Evolutionary conservation across 2,888 invertebrate genomes (phyloP), one percentile per base, ranked within the genome.

Genomic region (Tillus elongatus): DNA sequence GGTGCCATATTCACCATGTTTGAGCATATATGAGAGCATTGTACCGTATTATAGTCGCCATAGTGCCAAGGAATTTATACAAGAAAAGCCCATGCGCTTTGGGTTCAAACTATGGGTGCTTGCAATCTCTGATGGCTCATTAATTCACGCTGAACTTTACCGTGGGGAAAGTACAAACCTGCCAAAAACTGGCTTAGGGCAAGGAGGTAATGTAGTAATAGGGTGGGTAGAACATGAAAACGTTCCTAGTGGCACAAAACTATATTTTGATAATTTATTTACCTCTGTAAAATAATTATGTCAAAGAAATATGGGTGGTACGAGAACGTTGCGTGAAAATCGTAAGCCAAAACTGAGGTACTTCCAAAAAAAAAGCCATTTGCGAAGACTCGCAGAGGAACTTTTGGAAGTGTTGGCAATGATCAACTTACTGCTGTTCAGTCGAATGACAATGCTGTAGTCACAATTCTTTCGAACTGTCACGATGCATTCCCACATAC

Each of bases 261-360:
- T 39, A 3, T 39, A 39, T 26, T 39, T 31, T 27, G 39, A 39
- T 19, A 39, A 39, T 36, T 24, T 39, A 39, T 36, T 36, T 26
- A 36, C 32, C 3, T 39, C 39, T 14, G 32, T 36, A 6, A 13
- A 13, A 19, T 8, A 19, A 19, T 19, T 19, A n/a, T 19, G 24
- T n/a, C 6, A 19, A 8, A 19, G n/a, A 19, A 6, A 19, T 8
- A 19, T 19, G n/a, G 24, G 24, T 8, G 24, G 24, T n/a, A 19
- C 24, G n/a, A n/a, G 24, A 8, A 19, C 24, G 6, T n/a, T 19
- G 6, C 24, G 24, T 8, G 24, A 19, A 19, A 19, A 19, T 19
- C 24, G 24, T 19, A 19, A 19, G n/a, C 24, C 24, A 19, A 19
- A 19, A 19, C 6, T 19, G 24, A 19, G 24, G 6, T 19, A 8